These are phyloP conservation scores for Triplophysa rosa DNA, from an alignment of 2,113 vertebrate genomes.

Conservation along the genomic window DNA sequence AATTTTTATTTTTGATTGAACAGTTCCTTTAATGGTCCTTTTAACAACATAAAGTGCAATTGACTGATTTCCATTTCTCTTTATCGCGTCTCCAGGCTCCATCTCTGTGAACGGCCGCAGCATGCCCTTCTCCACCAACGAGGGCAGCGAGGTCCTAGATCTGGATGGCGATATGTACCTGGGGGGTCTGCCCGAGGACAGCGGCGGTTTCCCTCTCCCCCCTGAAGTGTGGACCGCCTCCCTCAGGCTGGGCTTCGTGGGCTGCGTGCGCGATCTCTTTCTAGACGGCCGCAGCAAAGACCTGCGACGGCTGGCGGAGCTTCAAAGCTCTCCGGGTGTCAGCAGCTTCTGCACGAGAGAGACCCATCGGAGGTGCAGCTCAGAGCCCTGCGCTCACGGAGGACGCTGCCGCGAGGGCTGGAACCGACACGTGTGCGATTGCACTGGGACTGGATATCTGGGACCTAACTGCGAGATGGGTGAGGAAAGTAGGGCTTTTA, in stretches of 20 bases:
- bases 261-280: slow-evolving; percentile 89
- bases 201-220: slow-evolving; percentile 77
- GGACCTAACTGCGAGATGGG: slow-evolving; percentile 85
- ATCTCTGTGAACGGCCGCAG: slow-evolving; percentile 89
- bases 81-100: slow-evolving; percentile 72
- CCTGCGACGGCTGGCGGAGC: slow-evolving; percentile 82
- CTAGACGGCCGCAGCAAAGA: slow-evolving; percentile 88
- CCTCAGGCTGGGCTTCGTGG: slow-evolving; percentile 87
- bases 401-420: slow-evolving; percentile 87
- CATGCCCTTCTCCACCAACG: slow-evolving; percentile 83
- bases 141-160: slow-evolving; percentile 91
- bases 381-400: slow-evolving; percentile 80
- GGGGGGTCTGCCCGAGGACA: slow-evolving; percentile 85
- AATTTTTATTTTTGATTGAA: too few species aligned
- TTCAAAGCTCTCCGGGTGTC: slow-evolving; percentile 78
- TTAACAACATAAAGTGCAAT: too few species aligned
- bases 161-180: slow-evolving; percentile 90
- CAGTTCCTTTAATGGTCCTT: too few species aligned
- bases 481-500: slow-evolving; percentile 62
- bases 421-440: slow-evolving; percentile 92
- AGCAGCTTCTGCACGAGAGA: slow-evolving; percentile 85
- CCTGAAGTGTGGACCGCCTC: slow-evolving; percentile 88
- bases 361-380: slow-evolving; percentile 80
- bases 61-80: neutral
- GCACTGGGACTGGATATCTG: slow-evolving; percentile 84